Evolutionary conservation across 2,797 vertebrate species (phyloP).

Genomic region (Diceros bicornis): DNA sequence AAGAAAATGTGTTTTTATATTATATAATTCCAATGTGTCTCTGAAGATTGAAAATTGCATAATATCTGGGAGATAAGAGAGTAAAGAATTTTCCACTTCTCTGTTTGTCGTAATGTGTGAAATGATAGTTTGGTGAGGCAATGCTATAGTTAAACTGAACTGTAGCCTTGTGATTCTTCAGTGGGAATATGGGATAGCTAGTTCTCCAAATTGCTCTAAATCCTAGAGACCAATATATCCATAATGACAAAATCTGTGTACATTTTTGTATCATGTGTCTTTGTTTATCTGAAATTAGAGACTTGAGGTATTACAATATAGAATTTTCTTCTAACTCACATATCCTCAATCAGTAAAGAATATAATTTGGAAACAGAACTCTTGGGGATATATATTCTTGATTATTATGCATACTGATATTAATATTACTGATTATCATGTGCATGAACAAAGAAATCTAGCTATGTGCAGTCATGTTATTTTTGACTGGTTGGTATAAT

Average conservation of each 20-base stretch:
- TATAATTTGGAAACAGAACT: constrained; percentile 54
- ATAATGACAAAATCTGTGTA: constrained; percentile 37
- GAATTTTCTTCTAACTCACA: constrained; percentile 16
- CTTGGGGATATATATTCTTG: neutral
- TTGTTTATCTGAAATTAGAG: constrained; percentile 64
- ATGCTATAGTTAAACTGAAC: neutral
- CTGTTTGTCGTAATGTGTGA: neutral
- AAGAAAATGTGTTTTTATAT: neutral
- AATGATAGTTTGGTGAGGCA: constrained; percentile 25
- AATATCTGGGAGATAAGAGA: constrained; percentile 26
- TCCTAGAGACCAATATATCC: neutral
- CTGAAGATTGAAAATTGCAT: neutral
- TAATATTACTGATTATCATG: neutral
- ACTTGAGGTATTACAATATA: neutral
- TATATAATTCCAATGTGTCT: neutral
- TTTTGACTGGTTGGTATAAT: neutral
- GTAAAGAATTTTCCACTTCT: neutral
- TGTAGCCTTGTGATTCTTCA: neutral
- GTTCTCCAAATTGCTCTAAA: constrained; percentile 43
- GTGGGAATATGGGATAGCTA: neutral
- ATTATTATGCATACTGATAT: neutral
- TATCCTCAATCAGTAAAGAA: constrained; percentile 20
- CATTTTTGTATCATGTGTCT: constrained; percentile 25
- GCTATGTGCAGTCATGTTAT: neutral
- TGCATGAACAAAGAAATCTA: neutral